Evolutionary conservation across 2,888 invertebrate species (phyloP).

Genomic region (Rhopalosiphum nymphaeae): DNA sequence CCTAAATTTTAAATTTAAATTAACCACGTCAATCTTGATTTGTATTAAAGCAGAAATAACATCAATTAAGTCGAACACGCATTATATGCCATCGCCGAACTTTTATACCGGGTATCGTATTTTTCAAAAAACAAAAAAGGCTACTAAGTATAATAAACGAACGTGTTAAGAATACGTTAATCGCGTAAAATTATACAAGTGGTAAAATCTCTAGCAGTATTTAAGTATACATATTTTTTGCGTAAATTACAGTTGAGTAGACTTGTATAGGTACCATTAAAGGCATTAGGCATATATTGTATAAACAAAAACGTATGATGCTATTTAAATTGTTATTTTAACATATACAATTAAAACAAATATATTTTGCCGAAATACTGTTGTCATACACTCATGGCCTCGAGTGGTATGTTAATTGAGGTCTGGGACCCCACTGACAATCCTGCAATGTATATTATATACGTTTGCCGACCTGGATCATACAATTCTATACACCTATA

Average conservation of each 20-base stretch:
- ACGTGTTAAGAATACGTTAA: not conserved
- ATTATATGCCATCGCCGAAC: not conserved
- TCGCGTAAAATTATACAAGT: not conserved
- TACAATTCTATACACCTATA: not conserved
- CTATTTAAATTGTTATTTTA: constrained; percentile 50
- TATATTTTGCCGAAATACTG: constrained; percentile 31
- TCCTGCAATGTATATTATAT: not conserved
- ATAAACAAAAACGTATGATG: constrained; percentile 8
- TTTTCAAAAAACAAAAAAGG: not conserved
- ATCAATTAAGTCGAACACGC: not conserved
- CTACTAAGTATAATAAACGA: not conserved
- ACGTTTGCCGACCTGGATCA: not conserved
- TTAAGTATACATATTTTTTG: not conserved
- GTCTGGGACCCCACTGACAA: constrained; percentile 34
- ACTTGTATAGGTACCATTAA: not conserved
- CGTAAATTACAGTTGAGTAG: not conserved
- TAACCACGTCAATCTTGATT: not conserved
- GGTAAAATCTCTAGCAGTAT: not conserved
- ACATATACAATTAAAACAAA: constrained; percentile 46
- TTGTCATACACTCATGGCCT: constrained; percentile 43
- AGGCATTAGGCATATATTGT: not conserved
- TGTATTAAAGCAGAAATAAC: not conserved
- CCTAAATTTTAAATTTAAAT: not conserved
- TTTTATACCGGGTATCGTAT: not conserved
- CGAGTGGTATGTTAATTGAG: constrained; percentile 62